Evolutionary conservation across 2,113 vertebrate species (phyloP).

Genomic region (Mixornis gularis): DNA sequence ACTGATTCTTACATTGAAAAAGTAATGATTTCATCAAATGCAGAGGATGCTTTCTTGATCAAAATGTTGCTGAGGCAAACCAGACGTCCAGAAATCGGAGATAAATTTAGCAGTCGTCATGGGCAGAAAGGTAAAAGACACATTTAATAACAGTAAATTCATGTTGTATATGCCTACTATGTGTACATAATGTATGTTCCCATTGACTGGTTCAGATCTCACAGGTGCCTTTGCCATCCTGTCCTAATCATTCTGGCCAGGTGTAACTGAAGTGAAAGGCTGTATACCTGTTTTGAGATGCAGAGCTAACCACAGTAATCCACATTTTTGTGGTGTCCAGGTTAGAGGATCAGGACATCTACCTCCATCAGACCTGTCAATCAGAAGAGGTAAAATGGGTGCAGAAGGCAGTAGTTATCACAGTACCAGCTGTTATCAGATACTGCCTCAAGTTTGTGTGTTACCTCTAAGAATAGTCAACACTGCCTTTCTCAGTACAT

Average conservation of each 20-base stretch:
- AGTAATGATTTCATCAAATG: slow-evolving; percentile 98
- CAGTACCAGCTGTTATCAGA: neutral
- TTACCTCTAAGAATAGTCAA: neutral
- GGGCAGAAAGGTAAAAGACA: slow-evolving; percentile 90
- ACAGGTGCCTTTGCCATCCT: neutral
- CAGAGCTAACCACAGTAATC: neutral
- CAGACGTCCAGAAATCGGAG: slow-evolving; percentile 93
- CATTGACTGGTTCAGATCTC: neutral
- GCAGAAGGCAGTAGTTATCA: neutral
- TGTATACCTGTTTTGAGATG: neutral
- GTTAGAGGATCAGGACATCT: neutral
- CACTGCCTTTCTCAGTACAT: neutral
- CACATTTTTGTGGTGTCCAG: neutral
- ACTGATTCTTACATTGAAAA: slow-evolving; percentile 98
- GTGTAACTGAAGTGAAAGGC: neutral
- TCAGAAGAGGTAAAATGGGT: neutral
- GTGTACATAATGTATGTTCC: neutral
- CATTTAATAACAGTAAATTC: neutral
- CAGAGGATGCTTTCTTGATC: slow-evolving; percentile 96
- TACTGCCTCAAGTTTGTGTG: neutral
- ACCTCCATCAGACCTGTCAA: neutral
- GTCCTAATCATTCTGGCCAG: neutral
- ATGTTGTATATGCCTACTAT: neutral
- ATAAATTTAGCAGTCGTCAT: slow-evolving; percentile 97
- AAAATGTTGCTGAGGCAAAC: slow-evolving; percentile 98